Evolutionary conservation across 1,140 invertebrate species (phyloP).

Genomic region (Thaumetopoea pityocampa): DNA sequence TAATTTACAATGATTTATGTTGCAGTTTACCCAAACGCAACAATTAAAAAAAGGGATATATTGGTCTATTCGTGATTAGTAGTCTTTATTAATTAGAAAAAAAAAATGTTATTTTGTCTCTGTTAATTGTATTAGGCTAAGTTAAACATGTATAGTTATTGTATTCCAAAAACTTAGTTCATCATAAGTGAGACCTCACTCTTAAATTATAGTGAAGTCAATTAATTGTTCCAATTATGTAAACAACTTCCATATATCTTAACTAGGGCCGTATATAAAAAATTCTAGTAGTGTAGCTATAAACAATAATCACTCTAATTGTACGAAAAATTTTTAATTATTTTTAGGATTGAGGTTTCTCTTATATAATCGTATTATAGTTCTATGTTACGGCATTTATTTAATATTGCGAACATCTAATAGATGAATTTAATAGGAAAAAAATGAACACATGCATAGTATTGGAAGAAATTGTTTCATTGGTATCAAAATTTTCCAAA

Average conservation of each 20-base stretch:
- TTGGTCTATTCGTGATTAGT: constrained; percentile 16
- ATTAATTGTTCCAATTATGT: constrained; percentile 6
- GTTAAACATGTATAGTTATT: constrained; percentile 16
- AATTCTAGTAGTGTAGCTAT: background rate
- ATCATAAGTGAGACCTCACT: constrained; percentile 11
- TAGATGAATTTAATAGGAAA: background rate
- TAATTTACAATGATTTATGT: constrained; percentile 30
- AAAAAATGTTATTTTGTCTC: constrained; percentile 14
- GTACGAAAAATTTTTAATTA: too few species aligned
- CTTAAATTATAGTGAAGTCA: constrained; percentile 12
- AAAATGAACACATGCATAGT: background rate
- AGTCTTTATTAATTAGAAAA: constrained; percentile 4
- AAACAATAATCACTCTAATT: too few species aligned
- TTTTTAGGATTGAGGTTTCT: constrained; percentile 15
- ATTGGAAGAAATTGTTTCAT: too few species aligned
- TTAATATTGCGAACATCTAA: background rate
- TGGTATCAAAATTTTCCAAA: too few species aligned
- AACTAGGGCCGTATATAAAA: background rate
- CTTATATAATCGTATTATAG: constrained; percentile 4
- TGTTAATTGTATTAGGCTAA: constrained; percentile 24
- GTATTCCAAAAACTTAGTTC: constrained; percentile 14
- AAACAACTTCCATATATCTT: background rate
- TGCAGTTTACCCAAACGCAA: constrained; percentile 13
- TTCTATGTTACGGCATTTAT: constrained; percentile 6
- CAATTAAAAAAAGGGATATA: constrained; percentile 18